These are phyloP conservation scores for Thalpophila matura DNA, from an alignment of 2,888 invertebrate species.

Conservation along the genomic window DNA sequence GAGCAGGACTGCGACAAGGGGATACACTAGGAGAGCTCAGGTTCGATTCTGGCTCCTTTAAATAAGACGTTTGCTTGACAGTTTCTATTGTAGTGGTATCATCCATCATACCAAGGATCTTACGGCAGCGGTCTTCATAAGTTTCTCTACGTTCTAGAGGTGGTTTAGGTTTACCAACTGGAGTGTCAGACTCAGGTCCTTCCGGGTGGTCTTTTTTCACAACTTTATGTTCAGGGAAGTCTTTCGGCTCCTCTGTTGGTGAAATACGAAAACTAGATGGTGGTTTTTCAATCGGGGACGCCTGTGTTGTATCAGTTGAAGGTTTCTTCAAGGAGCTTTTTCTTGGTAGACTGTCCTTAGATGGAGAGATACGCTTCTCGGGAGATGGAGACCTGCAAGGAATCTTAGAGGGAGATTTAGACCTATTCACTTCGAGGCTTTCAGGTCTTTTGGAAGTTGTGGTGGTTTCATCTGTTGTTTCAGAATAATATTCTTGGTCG, in stretches of 20 bases:
- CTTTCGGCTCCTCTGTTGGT: constrained; percentile 75
- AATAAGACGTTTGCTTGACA: constrained; percentile 46
- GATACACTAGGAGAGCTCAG: constrained; percentile 76
- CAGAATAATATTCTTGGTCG: constrained; percentile 71
- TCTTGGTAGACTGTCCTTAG: constrained; percentile 81
- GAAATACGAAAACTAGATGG: constrained; percentile 83
- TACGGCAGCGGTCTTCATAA: constrained; percentile 93
- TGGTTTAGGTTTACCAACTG: constrained; percentile 86
- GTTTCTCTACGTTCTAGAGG: constrained; percentile 93
- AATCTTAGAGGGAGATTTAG: constrained; percentile 83
- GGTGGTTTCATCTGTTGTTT: constrained; percentile 62
- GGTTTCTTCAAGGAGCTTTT: constrained; percentile 88
- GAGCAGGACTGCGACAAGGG: constrained; percentile 76
- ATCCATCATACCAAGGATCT: constrained; percentile 92
- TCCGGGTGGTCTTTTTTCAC: constrained; percentile 76
- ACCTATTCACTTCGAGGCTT: constrained; percentile 67
- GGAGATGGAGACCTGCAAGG: constrained; percentile 84
- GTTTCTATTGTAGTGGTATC: constrained; percentile 70
- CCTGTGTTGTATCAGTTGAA: constrained; percentile 68
- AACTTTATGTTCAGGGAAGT: constrained; percentile 70
- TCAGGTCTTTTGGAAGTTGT: constrained; percentile 66
- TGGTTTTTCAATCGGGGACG: constrained; percentile 82
- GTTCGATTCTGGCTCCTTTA: constrained; percentile 64
- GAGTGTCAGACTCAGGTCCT: constrained; percentile 65
- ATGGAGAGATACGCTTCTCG: constrained; percentile 74